Evolutionary conservation across 2,113 vertebrate genomes (phyloP), one percentile per base, ranked within the genome.

Genomic region (Ornithorhynchus anatinus): DNA sequence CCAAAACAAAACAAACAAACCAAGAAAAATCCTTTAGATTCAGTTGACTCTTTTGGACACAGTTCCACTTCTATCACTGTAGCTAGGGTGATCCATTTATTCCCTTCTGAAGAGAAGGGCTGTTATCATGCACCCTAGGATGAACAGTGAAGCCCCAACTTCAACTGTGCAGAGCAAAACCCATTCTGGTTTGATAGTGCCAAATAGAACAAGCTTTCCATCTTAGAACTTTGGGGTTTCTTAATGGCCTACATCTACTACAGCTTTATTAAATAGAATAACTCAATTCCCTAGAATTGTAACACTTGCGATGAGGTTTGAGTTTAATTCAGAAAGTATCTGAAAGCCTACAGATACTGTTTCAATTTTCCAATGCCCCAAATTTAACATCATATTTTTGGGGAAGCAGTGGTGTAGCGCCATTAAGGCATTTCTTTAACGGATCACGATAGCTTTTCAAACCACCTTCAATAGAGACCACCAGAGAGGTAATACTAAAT

Each of bases 251-350:
- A 86, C 1, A 71, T 63, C 83, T 88, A 89, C 84, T 87, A 85
- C 72, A 88, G 70, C 65, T 89, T 72, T 86, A 89, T 84, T 88
- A 89, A 90, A 91, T 79, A 86, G 85, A 88, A 90, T 40, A 77
- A 45, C 77, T 82, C 65, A 77, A 80, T 36, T 72, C 61, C 73
- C 76, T 89, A 89, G 81, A 86, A 82, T 69, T 12, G 0, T 57
- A 80, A 89, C 32, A 86, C 69, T 77, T 80, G 81, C 79, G 79
- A 92, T 48, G 83, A 90, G 80, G 81, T 84, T 73, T 85, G 68
- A 72, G 70, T 75, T 63, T 80, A 69, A 31, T 20, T 72, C 8
- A 15, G 62, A 68, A 61, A 16, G n/a, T 78, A 77, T 69, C 32
- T 9, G 37, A 45, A 82, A 37, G 82, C 81, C 86, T 81, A 86